A percentile compares a stretch with the other conserved stretches of the same genome.
phyloP scores from a whole-genome alignment of 2,888 invertebrate species.

The Andrena trimmerana region DNA sequence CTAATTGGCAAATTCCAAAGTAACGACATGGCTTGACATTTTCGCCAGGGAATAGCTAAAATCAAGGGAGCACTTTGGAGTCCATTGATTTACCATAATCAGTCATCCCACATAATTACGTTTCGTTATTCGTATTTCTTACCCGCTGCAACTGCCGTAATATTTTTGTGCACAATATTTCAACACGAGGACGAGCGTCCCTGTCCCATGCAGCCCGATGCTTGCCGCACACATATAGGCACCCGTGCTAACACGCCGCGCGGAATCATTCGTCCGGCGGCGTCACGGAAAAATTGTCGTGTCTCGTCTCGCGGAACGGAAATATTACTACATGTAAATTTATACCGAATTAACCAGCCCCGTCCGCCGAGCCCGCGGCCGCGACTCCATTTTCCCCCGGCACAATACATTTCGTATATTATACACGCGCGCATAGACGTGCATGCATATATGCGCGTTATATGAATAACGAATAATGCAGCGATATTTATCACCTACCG shows the following conservation, averaged over 20 bases:
- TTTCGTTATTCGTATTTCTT: too few species aligned
- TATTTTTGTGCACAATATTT: conserved; percentile 11
- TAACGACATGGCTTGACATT: too few species aligned
- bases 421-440: neutral
- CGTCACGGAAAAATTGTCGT: conserved; percentile 13
- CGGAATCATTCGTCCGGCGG: neutral
- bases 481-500: conserved; percentile 52
- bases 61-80: too few species aligned
- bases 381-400: conserved; percentile 16
- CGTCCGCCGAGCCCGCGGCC: neutral
- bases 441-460: conserved; percentile 14
- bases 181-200: neutral
- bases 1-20: too few species aligned
- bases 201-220: neutral
- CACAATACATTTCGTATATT: conserved; percentile 20
- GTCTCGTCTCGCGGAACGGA: conserved; percentile 29
- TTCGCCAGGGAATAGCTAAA: too few species aligned
- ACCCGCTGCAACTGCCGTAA: neutral
- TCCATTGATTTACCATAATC: too few species aligned
- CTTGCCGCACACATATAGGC: neutral
- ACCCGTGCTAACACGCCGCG: neutral
- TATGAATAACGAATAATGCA: conserved; percentile 50
- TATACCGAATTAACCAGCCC: conserved; percentile 49
- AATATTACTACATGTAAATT: conserved; percentile 57
- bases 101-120: too few species aligned